Evolutionary conservation across 2,888 invertebrate species (phyloP).

Genomic region (Agriopis leucophaearia): DNA sequence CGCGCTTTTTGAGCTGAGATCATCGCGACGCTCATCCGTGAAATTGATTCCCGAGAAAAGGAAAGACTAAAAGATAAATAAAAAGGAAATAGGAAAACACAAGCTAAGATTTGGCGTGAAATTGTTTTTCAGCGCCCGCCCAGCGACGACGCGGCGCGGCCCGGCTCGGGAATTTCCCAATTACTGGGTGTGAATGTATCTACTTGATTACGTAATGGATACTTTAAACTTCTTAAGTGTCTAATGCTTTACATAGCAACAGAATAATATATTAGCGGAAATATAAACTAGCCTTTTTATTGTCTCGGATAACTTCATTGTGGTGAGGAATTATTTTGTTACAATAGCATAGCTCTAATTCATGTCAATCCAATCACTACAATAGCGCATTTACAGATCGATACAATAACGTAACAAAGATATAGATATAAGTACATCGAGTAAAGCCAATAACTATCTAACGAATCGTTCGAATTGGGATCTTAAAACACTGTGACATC

Average conservation of each 20-base stretch:
- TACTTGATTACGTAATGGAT: slow-evolving; percentile 77
- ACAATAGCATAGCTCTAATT: not conserved
- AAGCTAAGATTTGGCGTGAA: slow-evolving; percentile 87
- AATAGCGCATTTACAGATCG: slow-evolving; percentile 1
- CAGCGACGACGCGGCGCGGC: slow-evolving; percentile 68
- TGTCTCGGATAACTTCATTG: not conserved
- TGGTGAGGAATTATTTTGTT: not conserved
- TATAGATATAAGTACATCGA: slow-evolving; percentile 41
- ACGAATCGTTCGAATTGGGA: slow-evolving; percentile 81
- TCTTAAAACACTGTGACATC: slow-evolving; percentile 87
- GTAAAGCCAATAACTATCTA: slow-evolving; percentile 63
- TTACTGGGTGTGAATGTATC: slow-evolving; percentile 83
- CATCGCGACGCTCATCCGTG: slow-evolving; percentile 86
- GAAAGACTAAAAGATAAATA: slow-evolving; percentile 86
- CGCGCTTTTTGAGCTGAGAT: slow-evolving; percentile 83
- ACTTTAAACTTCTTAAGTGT: slow-evolving; percentile 53
- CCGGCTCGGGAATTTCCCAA: slow-evolving; percentile 84
- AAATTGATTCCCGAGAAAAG: slow-evolving; percentile 86
- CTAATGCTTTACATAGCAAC: slow-evolving; percentile 39
- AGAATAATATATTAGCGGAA: not conserved
- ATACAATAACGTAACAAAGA: slow-evolving; percentile 34
- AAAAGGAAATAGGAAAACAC: slow-evolving; percentile 87
- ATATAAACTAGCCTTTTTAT: not conserved
- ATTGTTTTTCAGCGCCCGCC: slow-evolving; percentile 84
- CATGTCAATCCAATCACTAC: slow-evolving; percentile 19